Conservation (phyloP, 2,888 invertebrate species). For the Pseudococcus longispinus region DNA sequence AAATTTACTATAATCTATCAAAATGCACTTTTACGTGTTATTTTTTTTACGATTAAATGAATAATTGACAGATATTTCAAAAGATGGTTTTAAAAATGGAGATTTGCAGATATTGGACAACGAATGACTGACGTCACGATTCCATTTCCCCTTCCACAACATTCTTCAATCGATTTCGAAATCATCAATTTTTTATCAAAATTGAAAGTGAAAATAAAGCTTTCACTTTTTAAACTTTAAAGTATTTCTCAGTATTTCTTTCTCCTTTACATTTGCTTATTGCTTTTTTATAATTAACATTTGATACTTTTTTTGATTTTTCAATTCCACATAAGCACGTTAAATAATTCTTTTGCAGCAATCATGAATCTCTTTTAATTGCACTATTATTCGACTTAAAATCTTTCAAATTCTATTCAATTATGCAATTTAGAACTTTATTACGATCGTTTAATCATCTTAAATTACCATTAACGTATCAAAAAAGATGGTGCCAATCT, state of each 20-base stretch:
- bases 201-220: background rate
- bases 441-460: background rate
- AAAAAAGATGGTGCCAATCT: conserved; percentile 36
- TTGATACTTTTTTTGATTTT: background rate
- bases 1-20: too few species aligned
- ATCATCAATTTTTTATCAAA: background rate
- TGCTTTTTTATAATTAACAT: background rate
- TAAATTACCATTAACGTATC: background rate
- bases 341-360: background rate
- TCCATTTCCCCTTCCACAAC: too few species aligned
- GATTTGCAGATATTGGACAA: too few species aligned
- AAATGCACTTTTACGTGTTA: too few species aligned
- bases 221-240: background rate
- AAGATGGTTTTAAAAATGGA: too few species aligned
- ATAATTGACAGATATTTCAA: too few species aligned
- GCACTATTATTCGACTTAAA: background rate
- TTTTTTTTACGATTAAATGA: too few species aligned
- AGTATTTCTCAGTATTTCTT: background rate
- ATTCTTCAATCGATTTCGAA: background rate
- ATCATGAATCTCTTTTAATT: background rate
- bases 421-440: background rate
- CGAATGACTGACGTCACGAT: too few species aligned
- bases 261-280: background rate
- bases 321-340: background rate
- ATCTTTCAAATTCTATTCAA: background rate